A percentile compares a stretch with the other conserved stretches of the same genome.
Evolutionary conservation across 2,888 invertebrate genomes (phyloP).

Genomic region (Ormia ochracea): DNA sequence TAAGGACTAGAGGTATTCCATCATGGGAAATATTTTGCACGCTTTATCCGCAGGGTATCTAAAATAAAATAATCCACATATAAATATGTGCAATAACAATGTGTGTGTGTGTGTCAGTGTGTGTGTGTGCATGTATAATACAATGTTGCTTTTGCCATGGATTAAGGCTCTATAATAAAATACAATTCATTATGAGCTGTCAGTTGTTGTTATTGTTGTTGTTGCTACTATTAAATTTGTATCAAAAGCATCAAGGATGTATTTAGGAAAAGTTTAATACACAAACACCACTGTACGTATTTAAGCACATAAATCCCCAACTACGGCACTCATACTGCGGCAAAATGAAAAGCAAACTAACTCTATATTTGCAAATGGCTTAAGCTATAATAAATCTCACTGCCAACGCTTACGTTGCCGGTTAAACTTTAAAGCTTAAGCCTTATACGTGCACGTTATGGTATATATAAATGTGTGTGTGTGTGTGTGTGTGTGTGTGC

Average conservation of each 20-base stretch:
- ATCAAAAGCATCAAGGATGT: slow-evolving; percentile 62
- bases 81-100: background rate
- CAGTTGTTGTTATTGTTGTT: slow-evolving; percentile 68
- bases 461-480: background rate
- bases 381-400: slow-evolving; percentile 62
- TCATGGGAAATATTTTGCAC: too few relatives aligned
- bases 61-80: too few relatives aligned
- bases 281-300: slow-evolving; percentile 20
- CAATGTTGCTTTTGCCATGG: slow-evolving; percentile 59
- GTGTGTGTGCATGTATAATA: too few relatives aligned
- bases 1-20: too few relatives aligned
- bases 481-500: background rate
- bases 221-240: slow-evolving; percentile 66
- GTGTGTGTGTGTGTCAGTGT: background rate
- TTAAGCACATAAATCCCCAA: slow-evolving; percentile 23
- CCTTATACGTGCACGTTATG: slow-evolving; percentile 13
- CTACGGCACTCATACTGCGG: slow-evolving; percentile 8
- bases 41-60: too few relatives aligned
- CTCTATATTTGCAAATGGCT: slow-evolving; percentile 63
- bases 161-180: slow-evolving; percentile 63
- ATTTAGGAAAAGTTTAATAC: slow-evolving; percentile 56
- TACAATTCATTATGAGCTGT: slow-evolving; percentile 63
- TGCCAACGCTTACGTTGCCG: slow-evolving; percentile 55
- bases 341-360: slow-evolving; percentile 45
- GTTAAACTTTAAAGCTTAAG: slow-evolving; percentile 47